Conservation (phyloP, 2,888 invertebrate genomes). For the Chrysolina oricalcia region DNA sequence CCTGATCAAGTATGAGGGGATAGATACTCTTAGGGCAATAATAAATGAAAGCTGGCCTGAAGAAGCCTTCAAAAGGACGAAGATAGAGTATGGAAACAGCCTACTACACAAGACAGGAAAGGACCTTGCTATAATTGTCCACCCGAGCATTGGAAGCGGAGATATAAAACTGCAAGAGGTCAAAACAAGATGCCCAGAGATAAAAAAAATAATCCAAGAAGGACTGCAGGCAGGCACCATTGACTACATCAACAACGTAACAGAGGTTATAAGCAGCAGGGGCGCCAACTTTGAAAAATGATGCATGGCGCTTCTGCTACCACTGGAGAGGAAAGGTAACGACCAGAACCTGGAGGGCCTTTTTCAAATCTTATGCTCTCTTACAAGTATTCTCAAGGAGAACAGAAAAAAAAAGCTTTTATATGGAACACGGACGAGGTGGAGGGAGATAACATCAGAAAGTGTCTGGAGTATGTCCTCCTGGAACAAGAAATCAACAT, state of each 20-base stretch:
- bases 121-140: slow-evolving; percentile 1
- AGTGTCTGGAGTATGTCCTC: not conserved
- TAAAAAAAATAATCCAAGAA: not conserved
- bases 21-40: not conserved
- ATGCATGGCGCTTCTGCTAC: slow-evolving; percentile 8
- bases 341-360: not conserved
- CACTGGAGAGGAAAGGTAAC: not conserved
- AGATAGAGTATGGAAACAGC: not conserved
- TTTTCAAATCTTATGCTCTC: not conserved
- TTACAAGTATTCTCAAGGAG: not conserved
- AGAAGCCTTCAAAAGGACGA: not conserved
- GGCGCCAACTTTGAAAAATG: slow-evolving; percentile 2
- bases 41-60: not conserved
- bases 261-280: not conserved
- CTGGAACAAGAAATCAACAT: not conserved
- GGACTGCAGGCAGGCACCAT: slow-evolving; percentile 3
- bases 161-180: not conserved
- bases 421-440: not conserved
- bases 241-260: not conserved
- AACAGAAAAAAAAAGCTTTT: not conserved
- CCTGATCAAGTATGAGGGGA: not conserved
- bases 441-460: not conserved
- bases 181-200: slow-evolving; percentile 15
- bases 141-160: not conserved
- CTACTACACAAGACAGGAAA: not conserved